These are phyloP conservation scores for Callyntrura sp. DNA, from an alignment of 2,888 invertebrate genomes.

Conservation along the genomic window DNA sequence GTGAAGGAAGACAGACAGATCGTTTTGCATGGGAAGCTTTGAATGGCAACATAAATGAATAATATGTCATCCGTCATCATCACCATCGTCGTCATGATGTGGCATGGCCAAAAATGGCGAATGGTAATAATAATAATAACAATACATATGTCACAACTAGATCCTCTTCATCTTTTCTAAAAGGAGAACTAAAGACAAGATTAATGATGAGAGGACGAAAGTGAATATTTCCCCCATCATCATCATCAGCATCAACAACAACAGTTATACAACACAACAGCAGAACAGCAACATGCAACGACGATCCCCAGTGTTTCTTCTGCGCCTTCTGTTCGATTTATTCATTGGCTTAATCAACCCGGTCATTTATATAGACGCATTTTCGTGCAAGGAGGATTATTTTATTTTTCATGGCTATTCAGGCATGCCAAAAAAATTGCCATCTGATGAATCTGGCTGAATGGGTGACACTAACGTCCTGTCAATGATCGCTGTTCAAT, in stretches of 20 bases:
- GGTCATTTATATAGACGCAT: too few relatives aligned
- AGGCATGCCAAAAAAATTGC: too few relatives aligned
- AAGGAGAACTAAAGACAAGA: conserved; percentile 57
- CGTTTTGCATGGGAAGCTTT: not conserved
- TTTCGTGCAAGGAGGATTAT: too few relatives aligned
- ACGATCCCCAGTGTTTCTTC: too few relatives aligned
- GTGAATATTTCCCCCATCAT: too few relatives aligned
- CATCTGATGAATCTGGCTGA: too few relatives aligned
- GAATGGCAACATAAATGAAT: conserved; percentile 14
- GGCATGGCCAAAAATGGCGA: not conserved
- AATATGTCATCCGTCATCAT: not conserved
- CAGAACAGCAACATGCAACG: too few relatives aligned
- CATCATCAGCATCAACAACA: conserved; percentile 53
- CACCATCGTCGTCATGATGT: not conserved
- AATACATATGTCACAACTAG: conserved; percentile 58
- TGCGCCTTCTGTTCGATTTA: too few relatives aligned
- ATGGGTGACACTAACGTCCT: conserved; percentile 36
- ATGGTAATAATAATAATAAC: not conserved
- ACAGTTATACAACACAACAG: too few relatives aligned
- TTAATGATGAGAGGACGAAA: conserved; percentile 56
- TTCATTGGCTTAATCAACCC: too few relatives aligned
- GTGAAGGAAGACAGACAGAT: not conserved
- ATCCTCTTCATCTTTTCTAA: conserved; percentile 52
- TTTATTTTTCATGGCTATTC: conserved; percentile 41
- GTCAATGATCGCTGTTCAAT: not conserved